These are phyloP conservation scores for Drosophila acutilabella DNA, from an alignment of 2,888 invertebrate species.

Conservation along the genomic window DNA sequence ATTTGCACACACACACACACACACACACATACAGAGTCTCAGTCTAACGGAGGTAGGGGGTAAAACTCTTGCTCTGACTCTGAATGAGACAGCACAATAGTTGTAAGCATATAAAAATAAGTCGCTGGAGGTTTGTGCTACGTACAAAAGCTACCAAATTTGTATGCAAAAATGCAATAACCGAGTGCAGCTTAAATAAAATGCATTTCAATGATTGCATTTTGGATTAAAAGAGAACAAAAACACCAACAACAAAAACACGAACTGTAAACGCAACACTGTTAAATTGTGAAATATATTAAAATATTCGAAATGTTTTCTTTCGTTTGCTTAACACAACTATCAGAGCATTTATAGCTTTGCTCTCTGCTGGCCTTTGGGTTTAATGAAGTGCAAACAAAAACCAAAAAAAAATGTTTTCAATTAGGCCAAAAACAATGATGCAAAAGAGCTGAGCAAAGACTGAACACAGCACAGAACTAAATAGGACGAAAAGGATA, in stretches of 20 bases:
- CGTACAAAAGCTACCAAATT: slow-evolving; percentile 61
- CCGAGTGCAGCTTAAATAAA: slow-evolving; percentile 77
- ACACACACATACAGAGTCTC: slow-evolving; percentile 2
- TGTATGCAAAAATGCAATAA: slow-evolving; percentile 79
- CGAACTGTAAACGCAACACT: slow-evolving; percentile 29
- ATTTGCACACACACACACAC: slow-evolving; percentile 53
- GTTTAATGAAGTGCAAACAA: slow-evolving; percentile 80
- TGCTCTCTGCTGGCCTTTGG: slow-evolving; percentile 45
- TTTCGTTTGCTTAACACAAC: slow-evolving; percentile 18
- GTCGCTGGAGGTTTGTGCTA: slow-evolving; percentile 50
- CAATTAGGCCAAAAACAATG: slow-evolving; percentile 66
- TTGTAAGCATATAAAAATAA: slow-evolving; percentile 78
- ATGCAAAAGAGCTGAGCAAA: slow-evolving; percentile 21
- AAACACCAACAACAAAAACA: slow-evolving; percentile 30
- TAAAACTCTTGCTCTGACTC: not conserved
- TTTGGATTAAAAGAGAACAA: slow-evolving; percentile 66
- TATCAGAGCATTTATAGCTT: slow-evolving; percentile 27
- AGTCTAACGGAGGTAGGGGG: slow-evolving; percentile 1
- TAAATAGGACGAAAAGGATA: not conserved
- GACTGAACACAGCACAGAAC: not conserved
- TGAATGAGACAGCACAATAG: slow-evolving; percentile 45
- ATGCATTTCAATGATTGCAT: slow-evolving; percentile 81
- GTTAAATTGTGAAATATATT: slow-evolving; percentile 44
- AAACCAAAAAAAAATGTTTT: slow-evolving; percentile 76
- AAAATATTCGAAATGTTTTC: slow-evolving; percentile 40